These are phyloP conservation scores for Sarcophilus harrisii DNA, from an alignment of 2,797 vertebrate species.

Conservation along the genomic window DNA sequence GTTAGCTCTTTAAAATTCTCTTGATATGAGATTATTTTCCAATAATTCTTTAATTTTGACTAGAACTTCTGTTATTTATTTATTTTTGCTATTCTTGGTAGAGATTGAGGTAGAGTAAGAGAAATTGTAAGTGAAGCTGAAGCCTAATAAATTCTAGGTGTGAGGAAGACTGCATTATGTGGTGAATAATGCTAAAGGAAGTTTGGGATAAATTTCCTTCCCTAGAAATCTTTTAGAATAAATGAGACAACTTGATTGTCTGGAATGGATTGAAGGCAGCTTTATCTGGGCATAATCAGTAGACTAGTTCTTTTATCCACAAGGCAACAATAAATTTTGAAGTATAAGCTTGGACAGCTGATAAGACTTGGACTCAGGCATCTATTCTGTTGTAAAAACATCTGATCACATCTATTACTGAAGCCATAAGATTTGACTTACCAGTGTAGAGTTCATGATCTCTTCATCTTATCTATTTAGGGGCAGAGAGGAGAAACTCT, in stretches of 20 bases:
- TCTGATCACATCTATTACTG: neutral
- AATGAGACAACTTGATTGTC: neutral
- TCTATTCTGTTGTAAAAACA: neutral
- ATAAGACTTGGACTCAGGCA: neutral
- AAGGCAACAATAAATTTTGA: neutral
- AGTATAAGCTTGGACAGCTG: neutral
- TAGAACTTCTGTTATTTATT: constrained; percentile 9
- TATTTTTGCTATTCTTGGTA: constrained; percentile 36
- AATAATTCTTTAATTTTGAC: neutral
- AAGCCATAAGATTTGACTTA: neutral
- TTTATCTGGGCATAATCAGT: constrained; percentile 20
- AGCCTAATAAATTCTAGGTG: constrained; percentile 7
- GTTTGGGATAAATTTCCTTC: neutral
- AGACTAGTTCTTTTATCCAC: neutral
- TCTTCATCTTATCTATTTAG: neutral
- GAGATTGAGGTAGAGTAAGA: constrained; percentile 7
- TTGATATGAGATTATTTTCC: neutral
- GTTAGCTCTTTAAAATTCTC: constrained; percentile 19
- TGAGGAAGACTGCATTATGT: neutral
- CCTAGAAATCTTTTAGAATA: constrained; percentile 5
- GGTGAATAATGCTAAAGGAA: neutral
- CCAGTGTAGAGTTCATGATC: neutral
- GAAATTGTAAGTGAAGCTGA: constrained; percentile 3
- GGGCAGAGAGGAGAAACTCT: neutral
- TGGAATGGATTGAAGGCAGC: neutral